These are phyloP conservation scores for Euplexia lucipara DNA, from an alignment of 2,888 invertebrate genomes.

Conservation along the genomic window DNA sequence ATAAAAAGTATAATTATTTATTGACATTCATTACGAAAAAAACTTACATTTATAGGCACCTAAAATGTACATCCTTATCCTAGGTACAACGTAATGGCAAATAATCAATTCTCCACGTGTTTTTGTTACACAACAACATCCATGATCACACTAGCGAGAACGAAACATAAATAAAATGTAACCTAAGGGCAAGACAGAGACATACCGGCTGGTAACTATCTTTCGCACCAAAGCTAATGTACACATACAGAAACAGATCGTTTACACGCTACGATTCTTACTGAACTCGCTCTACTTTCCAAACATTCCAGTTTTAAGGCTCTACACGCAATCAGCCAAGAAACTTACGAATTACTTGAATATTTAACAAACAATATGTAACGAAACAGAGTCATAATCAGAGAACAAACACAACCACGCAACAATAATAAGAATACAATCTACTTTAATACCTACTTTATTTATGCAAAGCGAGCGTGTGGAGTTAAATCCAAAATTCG, in stretches of 20 bases:
- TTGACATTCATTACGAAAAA: conserved; percentile 84
- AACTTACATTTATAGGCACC: conserved; percentile 88
- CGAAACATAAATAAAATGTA: conserved; percentile 85
- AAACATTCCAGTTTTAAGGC: conserved; percentile 31
- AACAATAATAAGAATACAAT: conserved; percentile 31
- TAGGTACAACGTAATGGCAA: conserved; percentile 90
- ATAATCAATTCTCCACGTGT: conserved; percentile 82
- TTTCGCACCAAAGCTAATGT: conserved; percentile 68
- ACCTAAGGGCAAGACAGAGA: conserved; percentile 84
- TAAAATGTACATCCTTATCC: conserved; percentile 90
- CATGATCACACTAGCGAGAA: conserved; percentile 80
- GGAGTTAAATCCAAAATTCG: conserved; percentile 33
- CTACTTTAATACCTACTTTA: conserved; percentile 35
- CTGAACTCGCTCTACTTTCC: conserved; percentile 25
- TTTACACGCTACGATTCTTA: conserved; percentile 61
- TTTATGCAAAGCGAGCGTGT: conserved; percentile 36
- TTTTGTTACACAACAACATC: conserved; percentile 72
- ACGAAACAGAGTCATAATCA: conserved; percentile 30
- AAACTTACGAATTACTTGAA: conserved; percentile 34
- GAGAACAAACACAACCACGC: conserved; percentile 48
- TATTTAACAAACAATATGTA: conserved; percentile 41
- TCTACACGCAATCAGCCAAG: conserved; percentile 15
- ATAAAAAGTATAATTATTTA: conserved; percentile 78
- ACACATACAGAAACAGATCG: conserved; percentile 50
- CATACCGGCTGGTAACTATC: conserved; percentile 81